A percentile compares a stretch with the other conserved stretches of the same genome.
phyloP scores from a whole-genome alignment of 2,888 invertebrate species.

The Girardia tigrina region DNA sequence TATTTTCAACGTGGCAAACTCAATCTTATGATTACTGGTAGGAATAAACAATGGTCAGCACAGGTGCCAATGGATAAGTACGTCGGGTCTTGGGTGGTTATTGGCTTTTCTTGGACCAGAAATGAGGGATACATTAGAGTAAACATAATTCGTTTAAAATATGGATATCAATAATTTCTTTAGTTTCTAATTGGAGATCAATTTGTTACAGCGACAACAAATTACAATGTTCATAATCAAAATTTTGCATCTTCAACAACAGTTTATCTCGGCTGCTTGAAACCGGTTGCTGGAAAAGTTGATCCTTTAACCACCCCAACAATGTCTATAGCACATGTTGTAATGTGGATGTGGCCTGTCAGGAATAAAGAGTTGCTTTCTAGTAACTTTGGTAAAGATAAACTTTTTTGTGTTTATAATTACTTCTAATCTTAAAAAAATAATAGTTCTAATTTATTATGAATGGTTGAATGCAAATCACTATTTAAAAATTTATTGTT shows the following conservation, averaged over 20 bases:
- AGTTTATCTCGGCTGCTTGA: not conserved
- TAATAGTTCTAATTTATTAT: too few species aligned
- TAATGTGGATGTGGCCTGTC: not conserved
- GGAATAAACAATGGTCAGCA: conserved; percentile 21
- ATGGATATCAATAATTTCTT: not conserved
- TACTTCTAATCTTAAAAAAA: too few species aligned
- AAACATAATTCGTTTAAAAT: not conserved
- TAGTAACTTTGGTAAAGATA: not conserved
- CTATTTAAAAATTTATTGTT: too few species aligned
- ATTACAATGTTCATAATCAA: not conserved
- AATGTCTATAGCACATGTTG: not conserved
- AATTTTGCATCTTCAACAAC: not conserved
- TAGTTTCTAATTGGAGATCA: not conserved
- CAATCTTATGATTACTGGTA: conserved; percentile 20
- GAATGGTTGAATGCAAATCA: too few species aligned
- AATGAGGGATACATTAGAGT: conserved; percentile 29
- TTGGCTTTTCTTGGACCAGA: conserved; percentile 35
- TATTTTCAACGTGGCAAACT: conserved; percentile 28
- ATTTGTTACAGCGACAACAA: not conserved
- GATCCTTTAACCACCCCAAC: not conserved
- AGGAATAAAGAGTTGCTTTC: not conserved
- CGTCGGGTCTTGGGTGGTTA: not conserved
- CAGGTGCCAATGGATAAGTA: not conserved
- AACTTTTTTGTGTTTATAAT: too few species aligned
- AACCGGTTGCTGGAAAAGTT: not conserved